Evolutionary conservation across 2,797 vertebrate species (phyloP).

Genomic region (Malurus splendens): DNA sequence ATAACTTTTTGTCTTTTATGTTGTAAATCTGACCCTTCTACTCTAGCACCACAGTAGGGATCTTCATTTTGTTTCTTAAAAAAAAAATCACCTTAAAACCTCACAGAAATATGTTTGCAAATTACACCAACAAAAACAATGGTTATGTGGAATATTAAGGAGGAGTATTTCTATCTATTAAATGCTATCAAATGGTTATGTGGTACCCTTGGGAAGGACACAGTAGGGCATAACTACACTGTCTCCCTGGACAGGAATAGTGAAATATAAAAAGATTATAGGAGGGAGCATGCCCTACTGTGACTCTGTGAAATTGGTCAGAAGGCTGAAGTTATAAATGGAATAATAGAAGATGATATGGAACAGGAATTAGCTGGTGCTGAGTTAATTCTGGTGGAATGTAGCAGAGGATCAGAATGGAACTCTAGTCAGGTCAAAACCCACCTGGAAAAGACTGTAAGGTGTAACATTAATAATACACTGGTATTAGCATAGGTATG

Average conservation of each 20-base stretch:
- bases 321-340: constrained; percentile 63
- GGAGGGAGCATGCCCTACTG: constrained; percentile 45
- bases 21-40: not conserved
- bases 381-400: constrained; percentile 63
- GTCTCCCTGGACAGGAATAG: constrained; percentile 53
- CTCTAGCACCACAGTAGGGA: not conserved
- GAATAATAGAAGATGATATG: constrained; percentile 65
- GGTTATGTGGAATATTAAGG: not conserved
- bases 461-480: constrained; percentile 38
- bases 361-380: constrained; percentile 63
- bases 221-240: constrained; percentile 49
- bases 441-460: constrained; percentile 39
- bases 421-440: constrained; percentile 57
- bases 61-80: not conserved
- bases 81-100: rapidly evolving
- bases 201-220: constrained; percentile 51
- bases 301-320: constrained; percentile 64
- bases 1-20: not conserved
- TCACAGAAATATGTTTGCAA: not conserved
- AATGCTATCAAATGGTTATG: not conserved
- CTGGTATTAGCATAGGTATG: constrained; percentile 43
- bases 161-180: not conserved
- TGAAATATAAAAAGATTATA: constrained; percentile 61
- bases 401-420: constrained; percentile 61
- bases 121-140: not conserved